These are phyloP conservation scores for Rhegmatorhina hoffmannsi DNA, from an alignment of 2,113 vertebrate species.

Conservation along the genomic window DNA sequence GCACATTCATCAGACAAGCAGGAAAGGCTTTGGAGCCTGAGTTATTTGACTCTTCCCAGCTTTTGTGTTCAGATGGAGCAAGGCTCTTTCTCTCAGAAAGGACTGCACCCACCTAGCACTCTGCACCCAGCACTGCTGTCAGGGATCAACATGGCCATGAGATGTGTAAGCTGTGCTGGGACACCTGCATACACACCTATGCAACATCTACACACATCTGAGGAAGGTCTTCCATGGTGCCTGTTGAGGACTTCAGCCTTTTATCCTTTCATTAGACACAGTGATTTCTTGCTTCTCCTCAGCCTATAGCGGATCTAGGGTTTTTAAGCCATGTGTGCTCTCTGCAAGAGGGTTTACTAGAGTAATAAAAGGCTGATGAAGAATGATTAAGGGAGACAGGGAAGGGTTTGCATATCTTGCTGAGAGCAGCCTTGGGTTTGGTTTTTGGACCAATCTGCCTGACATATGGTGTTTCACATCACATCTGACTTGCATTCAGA, in stretches of 20 bases:
- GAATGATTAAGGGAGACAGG: background rate
- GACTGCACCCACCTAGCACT: background rate
- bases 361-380: background rate
- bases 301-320: background rate
- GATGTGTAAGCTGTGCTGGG: background rate
- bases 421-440: background rate
- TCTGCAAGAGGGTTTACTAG: background rate
- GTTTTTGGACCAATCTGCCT: background rate
- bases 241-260: background rate
- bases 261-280: background rate
- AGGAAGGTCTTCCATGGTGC: background rate
- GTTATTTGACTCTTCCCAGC: background rate
- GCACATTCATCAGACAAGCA: background rate
- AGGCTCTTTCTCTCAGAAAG: background rate
- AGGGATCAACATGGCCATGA: fast-evolving
- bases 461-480: background rate
- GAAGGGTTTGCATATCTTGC: background rate
- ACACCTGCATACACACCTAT: background rate
- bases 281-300: background rate
- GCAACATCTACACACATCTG: background rate
- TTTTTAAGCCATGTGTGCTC: background rate
- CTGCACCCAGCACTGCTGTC: fast-evolving
- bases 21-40: background rate
- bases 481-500: slow-evolving; percentile 4
- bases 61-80: background rate